phyloP scores from a whole-genome alignment of 2,888 invertebrate genomes.

The Rhingia rostrata region DNA sequence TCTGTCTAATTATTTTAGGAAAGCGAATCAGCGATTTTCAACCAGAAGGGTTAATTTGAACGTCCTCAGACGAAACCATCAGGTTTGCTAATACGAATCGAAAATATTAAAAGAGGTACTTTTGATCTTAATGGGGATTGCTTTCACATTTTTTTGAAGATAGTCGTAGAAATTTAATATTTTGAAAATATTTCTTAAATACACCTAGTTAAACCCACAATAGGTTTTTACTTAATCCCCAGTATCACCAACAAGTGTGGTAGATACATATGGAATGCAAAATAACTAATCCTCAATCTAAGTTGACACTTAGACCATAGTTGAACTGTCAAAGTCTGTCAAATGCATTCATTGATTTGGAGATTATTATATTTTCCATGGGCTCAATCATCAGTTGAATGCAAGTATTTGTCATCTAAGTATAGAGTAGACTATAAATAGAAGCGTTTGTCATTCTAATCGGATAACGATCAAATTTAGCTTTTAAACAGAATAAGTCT shows the following conservation, averaged over 20 bases:
- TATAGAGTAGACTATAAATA: conserved; percentile 46
- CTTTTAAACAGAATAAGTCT: background rate
- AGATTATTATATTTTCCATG: conserved; percentile 17
- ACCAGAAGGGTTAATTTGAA: background rate
- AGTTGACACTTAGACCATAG: no score
- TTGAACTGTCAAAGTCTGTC: conserved; percentile 22
- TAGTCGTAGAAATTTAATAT: no score
- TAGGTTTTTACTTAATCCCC: no score
- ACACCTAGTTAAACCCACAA: no score
- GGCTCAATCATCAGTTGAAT: background rate
- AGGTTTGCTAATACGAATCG: background rate
- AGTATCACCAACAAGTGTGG: no score
- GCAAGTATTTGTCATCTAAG: conserved; percentile 54
- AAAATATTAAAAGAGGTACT: no score
- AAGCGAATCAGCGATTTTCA: background rate
- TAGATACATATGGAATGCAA: no score
- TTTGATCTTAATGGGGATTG: no score
- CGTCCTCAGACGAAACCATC: background rate
- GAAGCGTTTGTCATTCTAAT: conserved; percentile 42
- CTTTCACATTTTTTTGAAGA: no score
- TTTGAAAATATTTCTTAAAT: no score
- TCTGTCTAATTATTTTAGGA: conserved; percentile 17
- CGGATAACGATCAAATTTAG: conserved; percentile 37
- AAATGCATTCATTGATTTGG: conserved; percentile 29
- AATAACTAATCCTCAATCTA: no score